Base-by-base conservation (phyloP, 2,113 vertebrate genomes). In the Nibea albiflora region DNA sequence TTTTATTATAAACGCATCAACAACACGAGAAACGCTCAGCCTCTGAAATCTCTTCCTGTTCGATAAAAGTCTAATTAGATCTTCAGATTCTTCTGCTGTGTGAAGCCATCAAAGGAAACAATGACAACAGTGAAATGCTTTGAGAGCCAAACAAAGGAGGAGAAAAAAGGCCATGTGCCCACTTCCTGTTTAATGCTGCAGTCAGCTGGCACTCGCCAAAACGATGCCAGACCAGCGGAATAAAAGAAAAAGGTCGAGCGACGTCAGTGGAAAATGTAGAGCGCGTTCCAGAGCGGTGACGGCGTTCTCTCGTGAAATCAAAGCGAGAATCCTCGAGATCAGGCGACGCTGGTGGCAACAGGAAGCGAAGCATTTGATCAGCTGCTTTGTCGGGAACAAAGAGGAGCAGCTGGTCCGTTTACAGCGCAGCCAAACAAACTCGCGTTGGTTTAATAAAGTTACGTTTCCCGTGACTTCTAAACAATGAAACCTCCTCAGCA, bases 111-210 rank as follows among this genome's bases (percentile, higher is more conserved):
- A 84, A 70, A 86, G 72, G 54, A 69, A 87, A 87, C 58, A 44
- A 8, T 68, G 76, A 49, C 44, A 70, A 28, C 61, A 49, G 52
- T 28, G 14, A 52, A 61, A 78, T 50, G 26, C 69, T 47, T 16
- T 24, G 20, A 56, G 24, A 71, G 65, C 28, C 46, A 65, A 83
- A 85, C 79, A 84, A 88, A 88, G 58, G 61, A 88, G 54, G 57
- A 14, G 4, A 22, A 31, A 39, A 60, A 24, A 15, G 17, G 39
- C 66, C 42, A 12, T 3, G 46, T 20, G 61, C 80, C 80, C 71
- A 86, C 78, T 91, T 91, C 84, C 88, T 83, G 73, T 91, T 80
- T 64, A 19, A 66, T 3, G 24, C 49, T 56, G 19, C 39, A 71
- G 12, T 78, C 68, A 69, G 86, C 74, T 64, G 71, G 63, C 78